These are phyloP conservation scores for Paralvinella palmiformis DNA, from an alignment of 1,140 invertebrate genomes.

Conservation along the genomic window DNA sequence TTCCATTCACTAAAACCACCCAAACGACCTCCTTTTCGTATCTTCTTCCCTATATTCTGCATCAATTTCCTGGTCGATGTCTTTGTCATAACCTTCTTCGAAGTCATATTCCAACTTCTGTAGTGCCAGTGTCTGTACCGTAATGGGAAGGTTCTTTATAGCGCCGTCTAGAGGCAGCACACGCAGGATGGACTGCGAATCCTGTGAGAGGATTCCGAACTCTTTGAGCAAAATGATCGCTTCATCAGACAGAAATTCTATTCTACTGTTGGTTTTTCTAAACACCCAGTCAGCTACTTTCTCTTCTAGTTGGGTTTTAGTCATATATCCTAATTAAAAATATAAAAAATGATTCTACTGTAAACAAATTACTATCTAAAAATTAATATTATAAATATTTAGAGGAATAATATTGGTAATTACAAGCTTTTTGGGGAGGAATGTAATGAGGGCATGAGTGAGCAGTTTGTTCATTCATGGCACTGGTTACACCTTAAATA, in stretches of 20 bases:
- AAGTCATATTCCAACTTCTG: constrained; percentile 29
- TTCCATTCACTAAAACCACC: constrained; percentile 32
- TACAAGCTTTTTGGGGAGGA: too few relatives aligned
- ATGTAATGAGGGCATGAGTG: too few relatives aligned
- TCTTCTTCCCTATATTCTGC: constrained; percentile 39
- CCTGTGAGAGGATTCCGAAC: constrained; percentile 33
- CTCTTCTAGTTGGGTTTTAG: constrained; percentile 29
- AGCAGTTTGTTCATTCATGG: too few relatives aligned
- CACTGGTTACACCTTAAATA: too few relatives aligned
- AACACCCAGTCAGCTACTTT: constrained; percentile 36
- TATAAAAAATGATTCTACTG: constrained; percentile 3
- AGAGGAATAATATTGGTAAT: too few relatives aligned
- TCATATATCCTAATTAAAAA: constrained; percentile 32
- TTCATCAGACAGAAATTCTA: constrained; percentile 37
- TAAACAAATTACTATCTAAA: background rate
- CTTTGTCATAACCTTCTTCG: constrained; percentile 36
- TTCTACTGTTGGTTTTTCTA: constrained; percentile 23
- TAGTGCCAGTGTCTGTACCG: constrained; percentile 29
- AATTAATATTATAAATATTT: too few relatives aligned
- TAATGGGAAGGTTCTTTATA: constrained; percentile 32
- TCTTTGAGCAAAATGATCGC: constrained; percentile 30
- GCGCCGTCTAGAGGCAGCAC: constrained; percentile 35
- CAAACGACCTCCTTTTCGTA: constrained; percentile 28
- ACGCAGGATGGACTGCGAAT: constrained; percentile 28
- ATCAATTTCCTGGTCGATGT: constrained; percentile 35